Conservation (phyloP, 2,113 vertebrate species). For the Rhodinocichla rosea region DNA sequence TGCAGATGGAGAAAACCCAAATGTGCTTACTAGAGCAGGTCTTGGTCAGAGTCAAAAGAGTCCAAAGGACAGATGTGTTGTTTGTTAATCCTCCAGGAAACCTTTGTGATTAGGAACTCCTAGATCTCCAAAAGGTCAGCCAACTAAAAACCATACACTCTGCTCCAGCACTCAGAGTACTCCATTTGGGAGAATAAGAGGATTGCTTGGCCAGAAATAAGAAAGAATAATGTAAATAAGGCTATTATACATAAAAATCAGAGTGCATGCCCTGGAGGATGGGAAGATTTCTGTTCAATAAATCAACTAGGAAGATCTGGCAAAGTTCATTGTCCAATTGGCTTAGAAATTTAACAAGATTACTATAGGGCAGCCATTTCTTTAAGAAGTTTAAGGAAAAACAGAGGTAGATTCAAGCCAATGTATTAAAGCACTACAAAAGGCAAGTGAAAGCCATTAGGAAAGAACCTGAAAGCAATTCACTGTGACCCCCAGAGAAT, state of each 20-base stretch:
- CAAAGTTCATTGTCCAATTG: slow-evolving; percentile 40
- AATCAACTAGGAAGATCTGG: slow-evolving; percentile 49
- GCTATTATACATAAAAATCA: slow-evolving; percentile 6
- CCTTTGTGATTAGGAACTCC: slow-evolving; percentile 29
- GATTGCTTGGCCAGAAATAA: slow-evolving; percentile 24
- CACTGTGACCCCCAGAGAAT: neutral
- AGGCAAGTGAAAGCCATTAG: slow-evolving; percentile 16
- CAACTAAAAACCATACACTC: neutral
- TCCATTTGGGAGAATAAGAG: slow-evolving; percentile 32
- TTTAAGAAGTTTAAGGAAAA: slow-evolving; percentile 25
- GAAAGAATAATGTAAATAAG: slow-evolving; percentile 39
- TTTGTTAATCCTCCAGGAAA: slow-evolving; percentile 37
- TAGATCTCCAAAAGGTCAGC: slow-evolving; percentile 32
- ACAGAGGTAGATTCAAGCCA: slow-evolving; percentile 2
- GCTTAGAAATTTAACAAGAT: slow-evolving; percentile 30
- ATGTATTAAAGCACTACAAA: neutral
- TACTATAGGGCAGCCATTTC: neutral
- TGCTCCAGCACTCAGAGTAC: neutral
- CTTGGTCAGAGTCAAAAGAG: slow-evolving; percentile 39
- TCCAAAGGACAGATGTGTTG: slow-evolving; percentile 36
- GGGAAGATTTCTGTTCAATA: slow-evolving; percentile 27
- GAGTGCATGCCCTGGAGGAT: neutral
- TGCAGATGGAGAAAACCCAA: slow-evolving; percentile 38
- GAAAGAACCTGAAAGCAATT: slow-evolving; percentile 25
- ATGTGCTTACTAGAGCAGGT: neutral